These are phyloP conservation scores for Alviniconcha marisindica DNA, from an alignment of 1,140 invertebrate genomes.

Conservation along the genomic window DNA sequence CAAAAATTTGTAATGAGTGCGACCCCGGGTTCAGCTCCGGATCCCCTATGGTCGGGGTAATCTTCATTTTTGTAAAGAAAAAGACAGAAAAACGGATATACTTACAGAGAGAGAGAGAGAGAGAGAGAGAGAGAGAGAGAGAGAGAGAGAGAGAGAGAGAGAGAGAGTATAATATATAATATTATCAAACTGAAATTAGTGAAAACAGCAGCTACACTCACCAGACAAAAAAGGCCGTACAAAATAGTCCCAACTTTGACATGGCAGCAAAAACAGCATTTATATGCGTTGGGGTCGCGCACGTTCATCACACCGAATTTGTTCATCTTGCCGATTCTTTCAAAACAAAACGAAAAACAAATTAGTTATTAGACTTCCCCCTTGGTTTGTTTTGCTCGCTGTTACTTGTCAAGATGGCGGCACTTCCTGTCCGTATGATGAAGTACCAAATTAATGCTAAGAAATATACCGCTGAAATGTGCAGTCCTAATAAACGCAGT, in stretches of 20 bases:
- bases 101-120: too few relatives aligned
- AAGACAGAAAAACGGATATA: not conserved
- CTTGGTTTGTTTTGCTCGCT: not conserved
- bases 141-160: too few relatives aligned
- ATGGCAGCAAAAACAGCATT: conserved; percentile 88
- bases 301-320: conserved; percentile 51
- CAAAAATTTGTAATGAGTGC: too few relatives aligned
- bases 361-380: not conserved
- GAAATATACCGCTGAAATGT: not conserved
- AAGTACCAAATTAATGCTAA: too few relatives aligned
- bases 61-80: not conserved
- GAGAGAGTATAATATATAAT: too few relatives aligned
- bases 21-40: too few relatives aligned
- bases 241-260: conserved; percentile 88
- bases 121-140: too few relatives aligned
- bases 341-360: not conserved
- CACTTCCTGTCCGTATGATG: not conserved
- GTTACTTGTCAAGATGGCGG: conserved; percentile 7
- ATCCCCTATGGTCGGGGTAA: too few relatives aligned
- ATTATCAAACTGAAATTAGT: too few relatives aligned
- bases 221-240: conserved; percentile 88
- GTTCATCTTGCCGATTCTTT: conserved; percentile 44
- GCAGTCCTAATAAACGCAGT: not conserved
- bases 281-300: conserved; percentile 56
- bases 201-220: conserved; percentile 75